Conservation (phyloP, 1,140 invertebrate genomes). For the Anastrepha ludens region DNA sequence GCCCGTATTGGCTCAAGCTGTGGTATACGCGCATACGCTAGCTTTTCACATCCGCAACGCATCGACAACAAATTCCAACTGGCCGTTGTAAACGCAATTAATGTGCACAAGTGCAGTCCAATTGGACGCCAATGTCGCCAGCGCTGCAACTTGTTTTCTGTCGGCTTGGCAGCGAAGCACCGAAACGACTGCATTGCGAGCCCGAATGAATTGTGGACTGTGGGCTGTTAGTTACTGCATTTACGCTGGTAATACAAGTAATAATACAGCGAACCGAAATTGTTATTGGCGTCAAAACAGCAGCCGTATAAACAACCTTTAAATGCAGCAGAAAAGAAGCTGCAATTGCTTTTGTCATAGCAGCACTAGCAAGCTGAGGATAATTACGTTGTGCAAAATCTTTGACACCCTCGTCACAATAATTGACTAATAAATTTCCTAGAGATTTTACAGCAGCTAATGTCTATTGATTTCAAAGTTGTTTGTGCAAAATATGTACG, state of each 20-base stretch:
- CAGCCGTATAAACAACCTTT: not conserved
- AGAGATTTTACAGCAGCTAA: too few species aligned
- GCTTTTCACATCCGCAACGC: slow-evolving; percentile 41
- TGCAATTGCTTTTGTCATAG: not conserved
- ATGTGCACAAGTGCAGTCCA: slow-evolving; percentile 47
- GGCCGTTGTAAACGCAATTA: slow-evolving; percentile 7
- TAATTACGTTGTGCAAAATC: too few species aligned
- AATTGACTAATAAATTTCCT: too few species aligned
- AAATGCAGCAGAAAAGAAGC: not conserved
- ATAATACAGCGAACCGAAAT: not conserved
- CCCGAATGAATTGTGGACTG: slow-evolving; percentile 27
- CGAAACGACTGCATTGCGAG: not conserved
- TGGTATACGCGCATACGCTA: not conserved
- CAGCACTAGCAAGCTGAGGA: not conserved
- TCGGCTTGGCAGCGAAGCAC: not conserved
- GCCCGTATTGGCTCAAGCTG: not conserved
- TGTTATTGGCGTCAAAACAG: not conserved
- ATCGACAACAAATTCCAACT: slow-evolving; percentile 43
- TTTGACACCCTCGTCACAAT: too few species aligned
- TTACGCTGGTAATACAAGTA: not conserved
- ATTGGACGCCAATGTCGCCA: not conserved
- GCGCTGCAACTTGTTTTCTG: not conserved
- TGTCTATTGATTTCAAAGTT: too few species aligned
- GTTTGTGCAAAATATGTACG: too few species aligned
- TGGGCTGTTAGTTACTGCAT: slow-evolving; percentile 1